A percentile compares a stretch with the other conserved stretches of the same genome.
Conservation (phyloP, 1,140 invertebrate genomes). For the Heliconius nattereri region DNA sequence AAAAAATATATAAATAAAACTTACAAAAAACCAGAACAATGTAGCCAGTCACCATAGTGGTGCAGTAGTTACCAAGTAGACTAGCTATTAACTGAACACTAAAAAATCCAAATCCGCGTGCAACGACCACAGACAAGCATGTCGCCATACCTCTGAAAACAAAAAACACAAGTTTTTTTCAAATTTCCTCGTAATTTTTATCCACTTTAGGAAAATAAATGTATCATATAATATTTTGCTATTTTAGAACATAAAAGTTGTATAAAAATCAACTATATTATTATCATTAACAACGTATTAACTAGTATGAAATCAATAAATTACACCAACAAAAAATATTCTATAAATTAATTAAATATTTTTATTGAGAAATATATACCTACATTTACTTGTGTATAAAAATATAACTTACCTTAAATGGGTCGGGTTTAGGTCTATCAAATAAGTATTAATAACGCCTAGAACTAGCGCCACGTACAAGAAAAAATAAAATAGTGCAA, state of each 20-base stretch:
- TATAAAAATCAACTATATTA: too few species aligned
- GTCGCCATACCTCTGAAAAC: conserved; percentile 68
- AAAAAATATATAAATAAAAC: conserved; percentile 21
- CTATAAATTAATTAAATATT: too few species aligned
- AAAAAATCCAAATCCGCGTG: conserved; percentile 66
- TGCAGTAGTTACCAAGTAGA: conserved; percentile 56
- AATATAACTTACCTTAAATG: conserved; percentile 58
- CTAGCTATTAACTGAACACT: conserved; percentile 65
- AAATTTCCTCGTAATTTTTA: not conserved
- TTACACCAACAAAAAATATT: too few species aligned
- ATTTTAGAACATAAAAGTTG: too few species aligned
- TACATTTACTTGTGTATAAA: not conserved
- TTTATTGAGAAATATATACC: not conserved
- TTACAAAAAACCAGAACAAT: conserved; percentile 57
- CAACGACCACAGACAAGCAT: conserved; percentile 67
- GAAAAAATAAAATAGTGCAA: conserved; percentile 60
- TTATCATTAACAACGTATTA: too few species aligned
- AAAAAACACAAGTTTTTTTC: not conserved
- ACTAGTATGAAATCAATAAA: too few species aligned
- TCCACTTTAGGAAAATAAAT: too few species aligned
- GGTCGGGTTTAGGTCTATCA: conserved; percentile 67
- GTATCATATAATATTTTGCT: too few species aligned
- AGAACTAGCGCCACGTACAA: conserved; percentile 60
- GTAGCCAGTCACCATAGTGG: conserved; percentile 60
- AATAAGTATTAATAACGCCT: conserved; percentile 62